Base-by-base conservation (phyloP, 2,797 vertebrate species). In the Siniperca undulata region DNA sequence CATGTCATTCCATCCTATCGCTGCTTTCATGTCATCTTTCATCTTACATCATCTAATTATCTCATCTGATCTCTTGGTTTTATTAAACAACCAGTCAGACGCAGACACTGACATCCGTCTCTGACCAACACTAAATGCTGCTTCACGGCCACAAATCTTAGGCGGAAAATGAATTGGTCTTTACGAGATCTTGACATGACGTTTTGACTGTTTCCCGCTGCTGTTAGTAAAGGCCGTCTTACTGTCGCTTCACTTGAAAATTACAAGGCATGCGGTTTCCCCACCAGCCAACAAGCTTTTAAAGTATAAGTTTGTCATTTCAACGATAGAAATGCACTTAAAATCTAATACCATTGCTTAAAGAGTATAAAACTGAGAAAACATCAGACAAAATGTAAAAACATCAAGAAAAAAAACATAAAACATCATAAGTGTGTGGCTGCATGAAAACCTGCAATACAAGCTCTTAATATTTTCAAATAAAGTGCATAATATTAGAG, bases 41-140 rank as follows among this genome's bases (percentile, higher is more conserved):
- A 56, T 75, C 14, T 55, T 36, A 69, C 62, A 69, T 69, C 56
- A 50, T 70, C 69, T 24, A 4, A 48, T 67, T 42, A 40, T 76
- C 22, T 83, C 40, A 30, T 68, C 60, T 24, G 2, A 65, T 74
- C 42, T 53, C 3, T 22, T 58, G 44, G 34, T 50, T 44, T 60
- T 53, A 70, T 78, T 61, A 48, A 48, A 64, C 65, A 55, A 62
- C 34, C 34, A 34, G 68, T 27, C n/a, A 34, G 53, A n/a, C 4
- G 14, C n/a, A 77, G 16, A 70, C 42, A 0, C 13, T 44, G 22
- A 64, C n/a, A 27, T 60, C 44, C 11, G 4, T 52, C 19, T 30
- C n/a, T 53, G 64, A 53, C 70, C 48, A 5, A 38, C 60, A 10
- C 1, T 17, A 7, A 5, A 44, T 20, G 3, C 56, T 7, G 27